Evolutionary conservation across 53 echinoderm and acorn worm genomes (phyloP).

Genomic region (Actinopyga echinites): DNA sequence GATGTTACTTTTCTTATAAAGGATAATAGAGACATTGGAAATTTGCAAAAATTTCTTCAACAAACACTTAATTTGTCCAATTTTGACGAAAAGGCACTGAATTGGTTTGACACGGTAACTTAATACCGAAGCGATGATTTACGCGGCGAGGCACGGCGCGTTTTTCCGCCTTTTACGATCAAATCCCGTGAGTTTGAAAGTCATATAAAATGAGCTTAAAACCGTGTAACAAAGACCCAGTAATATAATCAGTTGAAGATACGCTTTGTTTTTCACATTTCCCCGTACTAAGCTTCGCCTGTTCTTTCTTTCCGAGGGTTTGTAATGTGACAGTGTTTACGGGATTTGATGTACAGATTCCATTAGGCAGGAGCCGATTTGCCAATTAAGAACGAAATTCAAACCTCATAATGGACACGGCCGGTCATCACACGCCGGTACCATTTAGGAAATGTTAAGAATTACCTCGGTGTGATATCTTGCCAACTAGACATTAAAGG

Average conservation of each 20-base stretch:
- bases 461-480: slow-evolving; percentile 42
- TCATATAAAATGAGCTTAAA: slow-evolving; percentile 47
- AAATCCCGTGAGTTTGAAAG: slow-evolving; percentile 44
- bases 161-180: slow-evolving; percentile 46
- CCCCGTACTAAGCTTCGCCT: not conserved
- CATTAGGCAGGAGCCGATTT: slow-evolving; percentile 46
- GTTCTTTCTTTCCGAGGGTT: slow-evolving; percentile 15
- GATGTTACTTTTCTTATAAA: slow-evolving; percentile 3
- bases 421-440: slow-evolving; percentile 46
- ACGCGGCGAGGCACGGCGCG: slow-evolving; percentile 48
- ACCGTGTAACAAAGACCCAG: slow-evolving; percentile 40
- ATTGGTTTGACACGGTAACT: slow-evolving; percentile 47
- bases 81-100: slow-evolving; percentile 47
- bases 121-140: slow-evolving; percentile 39
- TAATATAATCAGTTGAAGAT: slow-evolving; percentile 27
- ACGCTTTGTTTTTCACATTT: slow-evolving; percentile 18
- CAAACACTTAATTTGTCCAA: slow-evolving; percentile 54
- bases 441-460: slow-evolving; percentile 46
- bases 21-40: slow-evolving; percentile 41
- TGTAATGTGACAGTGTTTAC: slow-evolving; percentile 53
- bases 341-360: slow-evolving; percentile 39
- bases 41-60: slow-evolving; percentile 51
- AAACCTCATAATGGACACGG: slow-evolving; percentile 39
- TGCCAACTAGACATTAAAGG: slow-evolving; percentile 41
- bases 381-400: slow-evolving; percentile 46